A percentile compares a stretch with the other conserved stretches of the same genome.
These are phyloP conservation scores for Dissostichus mawsoni DNA, from an alignment of 2,113 vertebrate species.

Conservation along the genomic window DNA sequence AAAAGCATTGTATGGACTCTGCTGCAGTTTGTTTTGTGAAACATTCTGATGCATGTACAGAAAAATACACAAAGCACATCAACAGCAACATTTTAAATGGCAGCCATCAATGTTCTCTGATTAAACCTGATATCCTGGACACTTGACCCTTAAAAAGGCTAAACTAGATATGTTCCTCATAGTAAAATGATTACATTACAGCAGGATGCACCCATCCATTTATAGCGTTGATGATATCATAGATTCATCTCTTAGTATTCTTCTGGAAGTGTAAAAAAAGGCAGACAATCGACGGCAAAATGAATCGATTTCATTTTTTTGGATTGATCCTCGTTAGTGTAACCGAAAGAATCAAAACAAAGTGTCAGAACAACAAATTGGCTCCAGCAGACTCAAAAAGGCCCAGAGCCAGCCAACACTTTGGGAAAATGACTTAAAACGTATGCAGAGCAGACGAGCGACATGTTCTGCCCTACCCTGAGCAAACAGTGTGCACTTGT, in stretches of 20 bases:
- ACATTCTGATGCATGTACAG: not conserved
- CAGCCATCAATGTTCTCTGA: too few relatives aligned
- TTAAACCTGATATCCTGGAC: not conserved
- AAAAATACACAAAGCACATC: not conserved
- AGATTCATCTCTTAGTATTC: not conserved
- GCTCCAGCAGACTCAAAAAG: not conserved
- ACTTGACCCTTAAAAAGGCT: not conserved
- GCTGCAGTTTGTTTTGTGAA: not conserved
- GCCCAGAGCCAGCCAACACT: not conserved
- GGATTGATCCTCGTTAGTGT: not conserved
- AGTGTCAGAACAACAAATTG: conserved; percentile 1
- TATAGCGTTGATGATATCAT: not conserved
- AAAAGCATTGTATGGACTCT: conserved; percentile 12
- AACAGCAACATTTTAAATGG: not conserved
- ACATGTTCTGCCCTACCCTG: not conserved
- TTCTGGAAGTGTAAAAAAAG: not conserved
- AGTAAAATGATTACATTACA: not conserved
- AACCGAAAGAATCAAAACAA: conserved; percentile 3
- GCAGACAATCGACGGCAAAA: not conserved
- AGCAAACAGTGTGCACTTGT: not conserved
- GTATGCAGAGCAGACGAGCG: not conserved
- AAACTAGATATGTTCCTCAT: not conserved
- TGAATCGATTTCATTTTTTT: not conserved
- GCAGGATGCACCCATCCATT: not conserved
- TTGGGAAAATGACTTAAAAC: not conserved